A percentile compares a stretch with the other conserved stretches of the same genome.
Conservation (phyloP, 2,113 vertebrate species). For the Trogon melanurus region DNA sequence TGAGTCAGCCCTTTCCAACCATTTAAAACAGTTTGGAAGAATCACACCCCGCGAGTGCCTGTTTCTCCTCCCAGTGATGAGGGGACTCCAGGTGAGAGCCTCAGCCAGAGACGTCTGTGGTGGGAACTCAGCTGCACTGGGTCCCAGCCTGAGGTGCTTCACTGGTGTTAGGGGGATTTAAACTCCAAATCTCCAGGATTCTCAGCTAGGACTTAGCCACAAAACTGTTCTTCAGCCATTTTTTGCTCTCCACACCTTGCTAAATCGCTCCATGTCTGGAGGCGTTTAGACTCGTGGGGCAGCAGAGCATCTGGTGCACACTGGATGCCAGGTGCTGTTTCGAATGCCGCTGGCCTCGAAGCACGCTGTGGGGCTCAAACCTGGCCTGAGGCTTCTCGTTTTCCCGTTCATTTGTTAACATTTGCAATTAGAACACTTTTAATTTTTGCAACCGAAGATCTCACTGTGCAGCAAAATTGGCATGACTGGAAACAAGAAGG, state of each 20-base stretch:
- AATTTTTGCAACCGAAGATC: not conserved
- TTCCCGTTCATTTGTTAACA: not conserved
- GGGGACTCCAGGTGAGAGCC: not conserved
- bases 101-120: fast-evolving
- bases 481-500: not conserved
- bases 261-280: not conserved
- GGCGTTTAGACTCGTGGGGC: not conserved
- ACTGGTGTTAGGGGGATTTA: not conserved
- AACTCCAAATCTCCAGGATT: not conserved
- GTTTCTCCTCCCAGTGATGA: not conserved
- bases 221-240: not conserved
- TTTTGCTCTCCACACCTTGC: not conserved
- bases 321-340: not conserved
- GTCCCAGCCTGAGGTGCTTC: not conserved
- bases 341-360: not conserved
- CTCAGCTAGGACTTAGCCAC: not conserved
- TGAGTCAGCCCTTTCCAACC: not conserved
- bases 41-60: not conserved
- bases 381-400: not conserved
- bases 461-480: not conserved
- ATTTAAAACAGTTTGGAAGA: not conserved
- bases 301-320: not conserved
- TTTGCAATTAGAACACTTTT: not conserved
- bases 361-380: not conserved
- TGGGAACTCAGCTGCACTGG: not conserved